Evolutionary conservation across 2,113 vertebrate genomes (phyloP).

Genomic region (Haemorhous mexicanus): DNA sequence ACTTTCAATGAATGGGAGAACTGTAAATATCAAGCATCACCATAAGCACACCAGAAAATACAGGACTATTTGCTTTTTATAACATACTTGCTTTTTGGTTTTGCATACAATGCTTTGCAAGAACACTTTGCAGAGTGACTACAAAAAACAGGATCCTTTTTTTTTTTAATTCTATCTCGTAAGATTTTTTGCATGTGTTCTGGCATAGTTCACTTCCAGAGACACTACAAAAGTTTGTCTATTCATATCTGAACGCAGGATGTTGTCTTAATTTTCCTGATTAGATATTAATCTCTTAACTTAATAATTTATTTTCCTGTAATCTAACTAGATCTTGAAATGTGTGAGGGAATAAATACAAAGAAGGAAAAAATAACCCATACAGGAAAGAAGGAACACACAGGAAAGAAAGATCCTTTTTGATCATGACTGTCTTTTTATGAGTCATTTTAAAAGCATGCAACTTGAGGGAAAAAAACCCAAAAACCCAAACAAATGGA

Average conservation of each 20-base stretch:
- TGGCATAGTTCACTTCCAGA: neutral
- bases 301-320: neutral
- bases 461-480: neutral
- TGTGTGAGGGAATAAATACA: neutral
- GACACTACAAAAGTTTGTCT: neutral
- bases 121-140: neutral
- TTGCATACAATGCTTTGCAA: neutral
- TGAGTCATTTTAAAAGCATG: neutral
- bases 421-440: neutral
- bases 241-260: neutral
- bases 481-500: neutral
- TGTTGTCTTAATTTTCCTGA: neutral
- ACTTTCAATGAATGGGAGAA: neutral
- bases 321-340: neutral
- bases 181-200: neutral
- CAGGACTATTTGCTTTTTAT: neutral
- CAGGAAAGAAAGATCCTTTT: neutral
- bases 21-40: neutral
- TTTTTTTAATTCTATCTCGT: neutral
- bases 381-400: neutral
- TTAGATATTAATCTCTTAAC: neutral
- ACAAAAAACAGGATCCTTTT: neutral
- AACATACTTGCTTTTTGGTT: neutral
- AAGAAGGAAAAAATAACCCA: neutral
- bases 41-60: neutral